Percentiles rank a stretch among this genome's conserved stretches.
These are phyloP conservation scores for Ashinkailepas kermadecensis DNA, from an alignment of 2,888 invertebrate species.

Conservation along the genomic window DNA sequence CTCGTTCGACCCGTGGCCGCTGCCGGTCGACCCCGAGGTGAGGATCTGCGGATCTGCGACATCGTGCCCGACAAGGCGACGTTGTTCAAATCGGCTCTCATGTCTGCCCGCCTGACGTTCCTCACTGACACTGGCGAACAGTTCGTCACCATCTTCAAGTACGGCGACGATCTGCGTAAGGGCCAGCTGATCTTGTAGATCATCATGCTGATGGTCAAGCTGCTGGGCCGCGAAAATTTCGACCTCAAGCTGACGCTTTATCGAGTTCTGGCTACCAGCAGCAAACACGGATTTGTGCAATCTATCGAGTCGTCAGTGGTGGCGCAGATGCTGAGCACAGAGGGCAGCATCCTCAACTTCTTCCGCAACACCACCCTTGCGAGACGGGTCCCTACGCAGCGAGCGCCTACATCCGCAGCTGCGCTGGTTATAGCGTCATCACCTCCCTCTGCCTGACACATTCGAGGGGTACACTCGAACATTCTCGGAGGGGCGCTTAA, in stretches of 20 bases:
- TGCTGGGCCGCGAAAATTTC: constrained; percentile 85
- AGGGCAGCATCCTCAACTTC: constrained; percentile 87
- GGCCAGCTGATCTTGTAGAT: constrained; percentile 97
- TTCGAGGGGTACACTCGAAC: too few relatives aligned
- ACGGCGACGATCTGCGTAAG: constrained; percentile 94
- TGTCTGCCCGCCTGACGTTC: constrained; percentile 89
- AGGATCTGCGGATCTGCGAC: too few relatives aligned
- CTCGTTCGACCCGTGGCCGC: too few relatives aligned
- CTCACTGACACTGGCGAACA: constrained; percentile 65
- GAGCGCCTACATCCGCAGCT: constrained; percentile 80
- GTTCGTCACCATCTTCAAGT: constrained; percentile 94
- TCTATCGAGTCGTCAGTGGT: constrained; percentile 88
- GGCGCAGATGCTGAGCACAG: constrained; percentile 78
- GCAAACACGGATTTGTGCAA: constrained; percentile 67
- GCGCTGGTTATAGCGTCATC: too few relatives aligned
- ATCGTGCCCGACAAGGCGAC: constrained; percentile 52
- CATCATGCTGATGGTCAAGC: constrained; percentile 95
- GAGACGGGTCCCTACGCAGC: constrained; percentile 85
- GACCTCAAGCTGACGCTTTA: constrained; percentile 96
- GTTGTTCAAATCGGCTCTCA: constrained; percentile 90
- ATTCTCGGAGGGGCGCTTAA: too few relatives aligned
- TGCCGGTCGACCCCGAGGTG: too few relatives aligned
- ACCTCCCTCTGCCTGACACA: too few relatives aligned
- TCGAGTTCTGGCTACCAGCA: constrained; percentile 74
- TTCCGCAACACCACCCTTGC: constrained; percentile 75